phyloP scores from a whole-genome alignment of 2,888 invertebrate genomes.

The Osedax frankpressi region DNA sequence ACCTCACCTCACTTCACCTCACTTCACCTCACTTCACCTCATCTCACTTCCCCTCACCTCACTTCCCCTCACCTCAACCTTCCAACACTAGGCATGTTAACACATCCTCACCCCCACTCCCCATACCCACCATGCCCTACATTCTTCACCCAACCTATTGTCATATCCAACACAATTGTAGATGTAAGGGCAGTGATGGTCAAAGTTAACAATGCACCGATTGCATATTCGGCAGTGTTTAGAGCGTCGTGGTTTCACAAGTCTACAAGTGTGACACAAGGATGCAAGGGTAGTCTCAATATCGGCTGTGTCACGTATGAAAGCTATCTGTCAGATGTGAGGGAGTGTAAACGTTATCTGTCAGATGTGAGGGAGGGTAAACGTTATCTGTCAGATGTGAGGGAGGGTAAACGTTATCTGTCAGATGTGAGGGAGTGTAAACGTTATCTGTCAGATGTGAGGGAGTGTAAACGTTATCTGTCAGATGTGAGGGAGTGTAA shows the following conservation, averaged over 20 bases:
- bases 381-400: too few relatives aligned
- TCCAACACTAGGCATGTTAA: background rate
- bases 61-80: background rate
- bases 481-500: too few relatives aligned
- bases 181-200: conserved; percentile 88
- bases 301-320: background rate
- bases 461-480: too few relatives aligned
- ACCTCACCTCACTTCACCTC: too few relatives aligned
- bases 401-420: too few relatives aligned
- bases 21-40: background rate
- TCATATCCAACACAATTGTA: conserved; percentile 83
- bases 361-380: too few relatives aligned
- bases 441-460: too few relatives aligned
- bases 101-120: too few relatives aligned
- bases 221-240: conserved; percentile 86
- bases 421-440: too few relatives aligned
- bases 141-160: conserved; percentile 63
- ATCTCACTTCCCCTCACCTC: too few relatives aligned
- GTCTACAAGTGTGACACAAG: conserved; percentile 78
- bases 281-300: conserved; percentile 47
- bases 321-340: background rate
- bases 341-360: background rate
- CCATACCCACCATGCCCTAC: too few relatives aligned
- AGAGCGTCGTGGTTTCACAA: conserved; percentile 70
- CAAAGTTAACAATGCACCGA: conserved; percentile 74